Evolutionary conservation across 2,113 vertebrate genomes (phyloP), one percentile per base, ranked within the genome.

Genomic region (Jacana jacana): DNA sequence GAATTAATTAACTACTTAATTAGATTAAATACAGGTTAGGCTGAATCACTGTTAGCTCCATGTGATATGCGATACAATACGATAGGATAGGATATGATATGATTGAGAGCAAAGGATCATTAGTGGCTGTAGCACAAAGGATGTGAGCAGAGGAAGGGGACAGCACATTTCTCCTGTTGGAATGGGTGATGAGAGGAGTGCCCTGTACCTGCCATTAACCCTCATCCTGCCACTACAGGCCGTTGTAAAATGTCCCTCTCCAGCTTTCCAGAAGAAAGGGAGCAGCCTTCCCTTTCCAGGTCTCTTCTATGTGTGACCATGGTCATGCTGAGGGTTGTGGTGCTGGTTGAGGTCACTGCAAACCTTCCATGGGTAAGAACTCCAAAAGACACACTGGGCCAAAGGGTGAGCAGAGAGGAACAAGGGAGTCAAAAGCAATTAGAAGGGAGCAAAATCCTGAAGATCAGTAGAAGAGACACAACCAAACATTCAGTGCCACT

Each of bases 241-340:
- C 57, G 13, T 58, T 35, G 33, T 58, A 3, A 60, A 24, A 60
- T 15, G n/a, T 24, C n/a, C 57, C n/a, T 60, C 57, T 24, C 22
- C n/a, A 24, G n/a, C 33, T 60, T 35, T 35, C 33, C 20, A 60
- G 46, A 3, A 11, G 70, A 27, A 9, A 33, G 24, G 44, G 17
- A 33, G 2, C 4, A 33, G 61, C 39, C 15, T 11, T 73, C 7
- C 61, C 24, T 11, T 11, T 79, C 39, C 70, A 27, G 39, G 10
- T 35, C 9, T 35, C 17, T 25, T 30, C 75, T 27, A 30, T 2
- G 17, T 4, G 66, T 13, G 65, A 6, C 55, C 8, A 0, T 2
- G 44, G 12, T 7, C 28, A 25, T 0, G 2, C 9, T 4, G 42
- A 24, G n/a, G 49, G 15, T 2, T 1, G 0, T 10, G 55, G n/a